These are phyloP conservation scores for Charaxes varanes DNA, from an alignment of 1,140 invertebrate genomes.

Conservation along the genomic window DNA sequence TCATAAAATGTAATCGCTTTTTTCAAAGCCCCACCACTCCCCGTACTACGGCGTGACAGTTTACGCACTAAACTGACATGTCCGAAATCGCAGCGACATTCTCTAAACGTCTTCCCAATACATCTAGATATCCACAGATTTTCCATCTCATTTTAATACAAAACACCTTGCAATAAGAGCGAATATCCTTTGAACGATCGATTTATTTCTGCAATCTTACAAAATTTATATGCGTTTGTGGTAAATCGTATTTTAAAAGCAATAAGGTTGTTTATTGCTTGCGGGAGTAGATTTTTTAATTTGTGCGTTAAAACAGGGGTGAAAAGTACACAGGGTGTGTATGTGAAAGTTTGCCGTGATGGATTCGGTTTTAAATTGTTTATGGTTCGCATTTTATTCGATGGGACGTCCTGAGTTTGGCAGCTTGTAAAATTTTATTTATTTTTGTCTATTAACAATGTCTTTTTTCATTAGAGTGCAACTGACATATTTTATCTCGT, in stretches of 20 bases:
- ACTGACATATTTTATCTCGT: no score
- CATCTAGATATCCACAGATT: slow-evolving; percentile 30
- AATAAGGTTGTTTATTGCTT: slow-evolving; percentile 19
- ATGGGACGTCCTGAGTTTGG: slow-evolving; percentile 20
- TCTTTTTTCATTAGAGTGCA: no score
- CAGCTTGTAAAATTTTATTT: slow-evolving; percentile 21
- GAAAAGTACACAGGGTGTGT: slow-evolving; percentile 40
- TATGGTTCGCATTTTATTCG: slow-evolving; percentile 39
- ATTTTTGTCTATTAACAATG: no score
- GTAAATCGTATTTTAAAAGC: background rate
- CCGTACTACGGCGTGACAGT: slow-evolving; percentile 47
- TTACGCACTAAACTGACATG: slow-evolving; percentile 60
- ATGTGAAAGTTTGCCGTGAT: slow-evolving; percentile 48
- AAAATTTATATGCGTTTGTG: background rate
- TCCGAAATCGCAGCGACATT: slow-evolving; percentile 66
- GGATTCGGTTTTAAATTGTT: slow-evolving; percentile 67
- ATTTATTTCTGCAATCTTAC: slow-evolving; percentile 5
- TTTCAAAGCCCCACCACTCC: slow-evolving; percentile 30
- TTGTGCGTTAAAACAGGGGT: slow-evolving; percentile 26
- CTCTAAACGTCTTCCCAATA: slow-evolving; percentile 57
- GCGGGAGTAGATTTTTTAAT: slow-evolving; percentile 6
- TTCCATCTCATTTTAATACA: slow-evolving; percentile 24
- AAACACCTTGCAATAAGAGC: slow-evolving; percentile 15
- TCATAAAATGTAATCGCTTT: slow-evolving; percentile 13
- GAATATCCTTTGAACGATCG: slow-evolving; percentile 6